Percentiles rank a stretch among this genome's conserved stretches.
These are phyloP conservation scores for Oasisia sp. DNA, from an alignment of 2,888 invertebrate species.

Conservation along the genomic window DNA sequence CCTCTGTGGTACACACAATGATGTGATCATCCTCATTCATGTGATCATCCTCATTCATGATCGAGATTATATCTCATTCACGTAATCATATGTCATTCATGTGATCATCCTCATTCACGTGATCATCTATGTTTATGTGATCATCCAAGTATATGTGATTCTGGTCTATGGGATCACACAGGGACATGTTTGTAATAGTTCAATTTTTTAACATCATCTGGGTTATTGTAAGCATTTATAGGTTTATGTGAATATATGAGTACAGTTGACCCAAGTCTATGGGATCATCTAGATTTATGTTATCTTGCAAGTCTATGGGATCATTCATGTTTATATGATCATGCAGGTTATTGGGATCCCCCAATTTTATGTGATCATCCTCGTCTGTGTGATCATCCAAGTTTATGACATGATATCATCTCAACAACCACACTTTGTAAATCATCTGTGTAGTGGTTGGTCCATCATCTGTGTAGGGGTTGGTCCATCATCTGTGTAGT, in stretches of 20 bases:
- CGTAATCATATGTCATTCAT: too few species aligned
- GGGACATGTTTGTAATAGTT: too few species aligned
- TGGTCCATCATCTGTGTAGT: background rate
- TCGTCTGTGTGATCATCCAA: background rate
- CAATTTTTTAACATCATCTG: too few species aligned
- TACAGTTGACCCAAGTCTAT: too few species aligned
- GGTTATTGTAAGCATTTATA: background rate
- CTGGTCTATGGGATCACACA: background rate
- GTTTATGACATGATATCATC: background rate
- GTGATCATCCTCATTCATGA: background rate
- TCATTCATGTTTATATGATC: background rate
- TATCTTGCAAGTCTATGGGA: background rate
- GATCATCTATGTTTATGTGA: background rate
- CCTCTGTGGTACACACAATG: background rate
- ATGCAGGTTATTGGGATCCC: background rate
- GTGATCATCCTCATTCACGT: background rate
- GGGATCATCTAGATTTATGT: background rate
- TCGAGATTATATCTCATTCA: too few species aligned
- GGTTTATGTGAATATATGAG: too few species aligned
- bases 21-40: background rate
- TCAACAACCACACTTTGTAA: too few species aligned
- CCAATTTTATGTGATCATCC: background rate
- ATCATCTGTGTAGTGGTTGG: background rate
- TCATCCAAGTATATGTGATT: background rate
- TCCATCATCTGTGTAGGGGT: background rate